phyloP scores from a whole-genome alignment of 2,797 vertebrate species.

The Poeciliopsis presidionis region DNA sequence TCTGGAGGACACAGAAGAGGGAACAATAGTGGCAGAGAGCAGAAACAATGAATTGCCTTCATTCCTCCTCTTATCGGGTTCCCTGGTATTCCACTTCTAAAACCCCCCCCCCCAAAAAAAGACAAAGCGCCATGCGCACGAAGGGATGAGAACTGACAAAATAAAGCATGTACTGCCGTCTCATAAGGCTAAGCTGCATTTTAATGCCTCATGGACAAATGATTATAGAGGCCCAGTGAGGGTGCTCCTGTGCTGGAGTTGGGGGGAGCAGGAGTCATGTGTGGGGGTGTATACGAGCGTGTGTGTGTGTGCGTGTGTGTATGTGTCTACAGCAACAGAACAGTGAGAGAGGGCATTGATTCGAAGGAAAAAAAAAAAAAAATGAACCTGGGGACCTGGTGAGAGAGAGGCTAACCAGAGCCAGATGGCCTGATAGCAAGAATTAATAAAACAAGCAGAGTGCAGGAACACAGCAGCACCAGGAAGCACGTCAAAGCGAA shows the following conservation, averaged over 20 bases:
- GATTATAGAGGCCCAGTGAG: conserved; percentile 80
- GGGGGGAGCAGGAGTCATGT: conserved; percentile 43
- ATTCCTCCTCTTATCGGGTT: conserved; percentile 68
- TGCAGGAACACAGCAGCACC: conserved; percentile 1
- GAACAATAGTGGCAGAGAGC: conserved; percentile 65
- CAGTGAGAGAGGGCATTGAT: conserved; percentile 74
- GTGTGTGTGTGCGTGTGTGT: conserved; percentile 32
- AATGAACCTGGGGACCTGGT: conserved; percentile 76
- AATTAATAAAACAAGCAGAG: conserved; percentile 43
- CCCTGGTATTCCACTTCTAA: conserved; percentile 66
- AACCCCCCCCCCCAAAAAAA: conserved; percentile 37
- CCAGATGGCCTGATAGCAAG: conserved; percentile 75
- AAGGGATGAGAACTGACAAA: conserved; percentile 26
- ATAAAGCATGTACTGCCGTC: conserved; percentile 46
- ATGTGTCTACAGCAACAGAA: conserved; percentile 49
- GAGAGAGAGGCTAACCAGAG: conserved; percentile 72
- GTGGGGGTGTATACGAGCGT: conserved; percentile 35
- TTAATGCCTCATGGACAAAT: conserved; percentile 78
- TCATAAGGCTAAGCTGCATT: conserved; percentile 72
- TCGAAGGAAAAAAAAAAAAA: conserved; percentile 38
- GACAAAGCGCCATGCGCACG: conserved; percentile 41
- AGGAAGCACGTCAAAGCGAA: neutral
- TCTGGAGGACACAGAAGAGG: conserved; percentile 59
- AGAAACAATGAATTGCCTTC: conserved; percentile 70
- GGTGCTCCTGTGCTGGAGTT: conserved; percentile 67